A percentile compares a stretch with the other conserved stretches of the same genome.
These are phyloP conservation scores for Danio kyathit DNA, from an alignment of 2,797 vertebrate species.

Conservation along the genomic window DNA sequence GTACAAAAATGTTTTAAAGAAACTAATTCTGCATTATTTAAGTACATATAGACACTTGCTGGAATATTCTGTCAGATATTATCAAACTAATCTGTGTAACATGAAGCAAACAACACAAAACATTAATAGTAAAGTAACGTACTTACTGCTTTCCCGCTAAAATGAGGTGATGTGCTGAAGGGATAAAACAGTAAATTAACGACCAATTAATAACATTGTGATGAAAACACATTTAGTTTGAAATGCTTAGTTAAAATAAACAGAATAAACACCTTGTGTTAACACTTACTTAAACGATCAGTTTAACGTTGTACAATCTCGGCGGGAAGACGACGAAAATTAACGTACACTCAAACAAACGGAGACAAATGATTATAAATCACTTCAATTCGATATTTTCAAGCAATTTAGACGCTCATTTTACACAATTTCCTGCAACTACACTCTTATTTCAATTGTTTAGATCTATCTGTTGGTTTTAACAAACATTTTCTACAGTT, in stretches of 20 bases:
- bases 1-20: no score
- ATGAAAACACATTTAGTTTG: not conserved
- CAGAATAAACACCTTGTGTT: not conserved
- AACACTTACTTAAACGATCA: not conserved
- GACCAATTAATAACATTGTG: not conserved
- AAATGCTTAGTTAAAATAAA: no score
- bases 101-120: no score
- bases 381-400: not conserved
- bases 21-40: no score
- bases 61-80: no score
- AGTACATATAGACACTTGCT: no score
- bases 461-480: accelerated
- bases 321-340: not conserved
- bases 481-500: not conserved
- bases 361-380: not conserved
- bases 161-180: not conserved
- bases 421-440: not conserved
- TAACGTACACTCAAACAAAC: not conserved
- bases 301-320: not conserved
- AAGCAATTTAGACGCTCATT: not conserved
- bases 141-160: not conserved
- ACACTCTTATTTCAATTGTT: not conserved
- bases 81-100: no score
- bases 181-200: not conserved
- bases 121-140: no score